Evolutionary conservation across 2,888 invertebrate species (phyloP).

Genomic region (Tinea pellionella): DNA sequence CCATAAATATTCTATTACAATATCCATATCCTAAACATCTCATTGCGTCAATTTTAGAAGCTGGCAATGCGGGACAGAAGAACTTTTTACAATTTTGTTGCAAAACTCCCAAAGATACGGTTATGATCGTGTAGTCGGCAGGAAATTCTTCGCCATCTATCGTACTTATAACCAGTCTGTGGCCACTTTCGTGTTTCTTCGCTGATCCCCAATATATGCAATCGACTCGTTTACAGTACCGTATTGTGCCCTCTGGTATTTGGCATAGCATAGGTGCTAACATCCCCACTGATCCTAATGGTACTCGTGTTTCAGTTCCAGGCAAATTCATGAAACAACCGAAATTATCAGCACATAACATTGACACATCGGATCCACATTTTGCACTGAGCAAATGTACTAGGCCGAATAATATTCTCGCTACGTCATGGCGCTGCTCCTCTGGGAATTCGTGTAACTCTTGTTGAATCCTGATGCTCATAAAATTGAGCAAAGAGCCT

Average conservation of each 20-base stretch:
- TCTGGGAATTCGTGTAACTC: slow-evolving; percentile 75
- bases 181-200: slow-evolving; percentile 40
- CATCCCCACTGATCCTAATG: slow-evolving; percentile 73
- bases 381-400: slow-evolving; percentile 71
- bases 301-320: slow-evolving; percentile 69
- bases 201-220: slow-evolving; percentile 76
- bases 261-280: slow-evolving; percentile 74
- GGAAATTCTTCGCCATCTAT: slow-evolving; percentile 75
- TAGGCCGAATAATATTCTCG: slow-evolving; percentile 74
- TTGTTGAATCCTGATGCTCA: slow-evolving; percentile 74
- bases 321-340: slow-evolving; percentile 68
- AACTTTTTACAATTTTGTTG: slow-evolving; percentile 72
- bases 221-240: slow-evolving; percentile 77
- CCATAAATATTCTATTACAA: slow-evolving; percentile 81
- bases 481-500: slow-evolving; percentile 74
- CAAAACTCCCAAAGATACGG: slow-evolving; percentile 81
- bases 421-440: slow-evolving; percentile 75
- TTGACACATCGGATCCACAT: slow-evolving; percentile 72
- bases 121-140: slow-evolving; percentile 84
- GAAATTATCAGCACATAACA: slow-evolving; percentile 46
- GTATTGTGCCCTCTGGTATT: slow-evolving; percentile 71
- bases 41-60: slow-evolving; percentile 77
- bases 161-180: slow-evolving; percentile 70
- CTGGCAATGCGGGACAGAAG: slow-evolving; percentile 78
- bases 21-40: slow-evolving; percentile 75